These are phyloP conservation scores for Candidula unifasciata DNA, from an alignment of 2,888 invertebrate species.

Conservation along the genomic window DNA sequence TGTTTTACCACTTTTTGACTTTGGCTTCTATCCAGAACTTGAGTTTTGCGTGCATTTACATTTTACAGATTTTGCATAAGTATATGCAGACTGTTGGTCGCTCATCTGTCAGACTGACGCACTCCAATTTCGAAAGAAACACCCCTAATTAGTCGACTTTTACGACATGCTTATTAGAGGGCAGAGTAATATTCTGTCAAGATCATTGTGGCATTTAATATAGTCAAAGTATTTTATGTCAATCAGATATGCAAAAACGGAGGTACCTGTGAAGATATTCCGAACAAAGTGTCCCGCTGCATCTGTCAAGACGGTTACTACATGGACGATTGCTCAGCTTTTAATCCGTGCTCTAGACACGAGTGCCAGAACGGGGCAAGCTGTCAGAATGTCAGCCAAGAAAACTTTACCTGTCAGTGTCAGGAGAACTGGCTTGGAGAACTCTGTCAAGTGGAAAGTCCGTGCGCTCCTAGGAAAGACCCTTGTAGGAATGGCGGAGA, in stretches of 20 bases:
- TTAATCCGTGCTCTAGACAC: constrained; percentile 53
- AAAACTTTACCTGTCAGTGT: constrained; percentile 22
- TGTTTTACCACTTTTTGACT: too few species aligned
- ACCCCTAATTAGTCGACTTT: too few species aligned
- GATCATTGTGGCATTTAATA: too few species aligned
- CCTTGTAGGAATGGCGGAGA: constrained; percentile 20
- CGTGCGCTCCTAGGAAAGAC: neutral
- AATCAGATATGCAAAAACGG: constrained; percentile 64
- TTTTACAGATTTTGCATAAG: too few species aligned
- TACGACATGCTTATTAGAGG: too few species aligned
- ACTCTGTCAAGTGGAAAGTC: neutral
- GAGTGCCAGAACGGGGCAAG: constrained; percentile 39
- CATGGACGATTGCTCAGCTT: constrained; percentile 52
- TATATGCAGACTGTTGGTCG: too few species aligned
- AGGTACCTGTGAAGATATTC: constrained; percentile 61
- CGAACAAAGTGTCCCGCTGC: constrained; percentile 55
- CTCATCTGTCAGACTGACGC: too few species aligned
- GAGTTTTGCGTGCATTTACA: too few species aligned
- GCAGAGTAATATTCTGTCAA: too few species aligned
- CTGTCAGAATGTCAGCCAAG: constrained; percentile 18
- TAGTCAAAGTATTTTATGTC: neutral
- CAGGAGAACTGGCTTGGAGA: constrained; percentile 25
- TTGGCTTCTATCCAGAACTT: too few species aligned
- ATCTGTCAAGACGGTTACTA: constrained; percentile 59
- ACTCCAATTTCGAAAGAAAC: too few species aligned